Conservation (phyloP, 1,140 invertebrate genomes). For the Caerostris extrusa region DNA sequence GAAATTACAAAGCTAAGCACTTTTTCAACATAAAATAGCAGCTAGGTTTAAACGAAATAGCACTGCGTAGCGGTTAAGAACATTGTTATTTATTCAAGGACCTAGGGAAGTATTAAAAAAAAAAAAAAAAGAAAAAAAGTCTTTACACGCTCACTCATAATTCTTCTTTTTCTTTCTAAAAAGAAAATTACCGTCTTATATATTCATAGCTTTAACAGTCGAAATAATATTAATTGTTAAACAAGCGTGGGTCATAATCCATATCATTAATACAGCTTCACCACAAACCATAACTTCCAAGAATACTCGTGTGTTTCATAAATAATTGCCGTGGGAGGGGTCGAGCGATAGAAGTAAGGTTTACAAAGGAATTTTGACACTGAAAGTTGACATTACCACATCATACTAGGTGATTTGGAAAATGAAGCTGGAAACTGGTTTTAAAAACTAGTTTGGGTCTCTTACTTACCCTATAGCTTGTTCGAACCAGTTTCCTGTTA, state of each 20-base stretch:
- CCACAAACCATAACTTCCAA: neutral
- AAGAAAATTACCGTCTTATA: neutral
- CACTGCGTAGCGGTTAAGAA: neutral
- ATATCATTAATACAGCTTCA: slow-evolving; percentile 21
- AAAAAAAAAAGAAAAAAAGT: neutral
- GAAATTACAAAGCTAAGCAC: too few relatives aligned
- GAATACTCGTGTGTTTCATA: neutral
- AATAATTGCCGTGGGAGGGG: slow-evolving; percentile 12
- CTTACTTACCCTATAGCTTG: slow-evolving; percentile 16
- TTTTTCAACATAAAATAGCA: neutral
- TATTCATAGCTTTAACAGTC: neutral
- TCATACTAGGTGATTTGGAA: slow-evolving; percentile 50
- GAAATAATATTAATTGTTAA: slow-evolving; percentile 1
- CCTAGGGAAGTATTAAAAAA: too few relatives aligned
- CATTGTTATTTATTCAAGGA: neutral
- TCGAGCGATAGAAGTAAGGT: neutral
- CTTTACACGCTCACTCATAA: neutral
- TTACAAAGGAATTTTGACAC: slow-evolving; percentile 50
- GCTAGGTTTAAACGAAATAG: neutral
- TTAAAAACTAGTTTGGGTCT: neutral
- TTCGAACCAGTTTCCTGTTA: slow-evolving; percentile 39
- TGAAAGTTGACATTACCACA: slow-evolving; percentile 61
- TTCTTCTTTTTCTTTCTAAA: neutral
- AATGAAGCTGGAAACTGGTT: slow-evolving; percentile 30
- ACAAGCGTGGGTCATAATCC: neutral